Percentiles rank a stretch among this genome's conserved stretches.
Conservation (phyloP, 2,888 invertebrate genomes). For the Ormyrus nitidulus region DNA sequence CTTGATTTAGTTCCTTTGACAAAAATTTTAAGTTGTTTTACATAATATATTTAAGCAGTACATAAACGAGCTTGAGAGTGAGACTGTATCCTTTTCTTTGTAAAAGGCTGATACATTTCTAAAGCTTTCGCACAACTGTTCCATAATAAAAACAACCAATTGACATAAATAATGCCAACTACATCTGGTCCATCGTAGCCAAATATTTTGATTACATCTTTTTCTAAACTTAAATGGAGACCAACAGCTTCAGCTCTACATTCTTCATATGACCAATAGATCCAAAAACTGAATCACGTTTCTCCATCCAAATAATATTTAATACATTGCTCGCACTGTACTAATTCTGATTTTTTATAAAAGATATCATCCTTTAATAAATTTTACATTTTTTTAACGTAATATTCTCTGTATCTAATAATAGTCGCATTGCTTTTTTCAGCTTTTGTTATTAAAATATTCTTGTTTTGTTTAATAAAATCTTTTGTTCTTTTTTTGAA, state of each 20-base stretch:
- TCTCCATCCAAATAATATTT: conserved; percentile 92
- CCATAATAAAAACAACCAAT: conserved; percentile 94
- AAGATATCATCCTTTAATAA: too few species aligned
- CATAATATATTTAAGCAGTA: too few species aligned
- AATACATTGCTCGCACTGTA: too few species aligned
- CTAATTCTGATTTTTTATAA: too few species aligned
- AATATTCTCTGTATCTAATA: too few species aligned
- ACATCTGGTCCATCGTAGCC: conserved; percentile 86
- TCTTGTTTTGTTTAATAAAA: too few species aligned
- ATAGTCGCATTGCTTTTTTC: too few species aligned
- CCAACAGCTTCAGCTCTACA: conserved; percentile 99
- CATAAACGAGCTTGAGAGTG: conserved; percentile 82
- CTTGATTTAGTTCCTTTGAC: too few species aligned
- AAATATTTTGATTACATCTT: conserved; percentile 88
- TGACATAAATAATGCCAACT: conserved; percentile 90
- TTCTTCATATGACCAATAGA: conserved; percentile 95
- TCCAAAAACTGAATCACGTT: conserved; percentile 93
- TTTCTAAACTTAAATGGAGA: conserved; percentile 88
- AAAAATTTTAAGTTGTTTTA: too few species aligned
- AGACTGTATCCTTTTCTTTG: conserved; percentile 87
- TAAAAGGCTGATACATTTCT: conserved; percentile 93
- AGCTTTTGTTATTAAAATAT: too few species aligned
- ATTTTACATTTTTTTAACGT: too few species aligned
- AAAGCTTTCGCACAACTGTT: conserved; percentile 89
- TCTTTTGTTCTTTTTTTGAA: too few species aligned